These are phyloP conservation scores for Cydia pomonella DNA, from an alignment of 1,140 invertebrate species.

Conservation along the genomic window DNA sequence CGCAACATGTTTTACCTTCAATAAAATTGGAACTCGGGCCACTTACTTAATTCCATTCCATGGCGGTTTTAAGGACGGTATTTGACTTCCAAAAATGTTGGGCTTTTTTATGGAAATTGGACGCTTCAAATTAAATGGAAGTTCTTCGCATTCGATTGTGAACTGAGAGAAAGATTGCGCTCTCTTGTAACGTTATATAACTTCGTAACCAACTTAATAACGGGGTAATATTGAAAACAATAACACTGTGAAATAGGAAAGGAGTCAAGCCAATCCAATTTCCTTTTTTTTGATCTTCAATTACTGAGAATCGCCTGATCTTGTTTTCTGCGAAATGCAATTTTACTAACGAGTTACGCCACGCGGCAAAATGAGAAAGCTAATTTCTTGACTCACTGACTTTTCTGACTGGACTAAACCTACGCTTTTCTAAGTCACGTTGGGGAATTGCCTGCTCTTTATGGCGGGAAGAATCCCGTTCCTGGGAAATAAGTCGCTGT, in stretches of 20 bases:
- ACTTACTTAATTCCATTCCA: neutral
- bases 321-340: constrained; percentile 14
- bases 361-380: constrained; percentile 5
- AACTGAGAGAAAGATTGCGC: neutral
- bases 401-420: constrained; percentile 14
- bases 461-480: neutral
- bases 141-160: neutral
- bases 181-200: constrained; percentile 8
- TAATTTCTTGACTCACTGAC: constrained; percentile 5
- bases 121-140: neutral
- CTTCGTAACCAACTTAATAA: neutral
- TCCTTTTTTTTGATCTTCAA: neutral
- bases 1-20: constrained; percentile 33
- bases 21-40: neutral
- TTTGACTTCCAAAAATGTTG: neutral
- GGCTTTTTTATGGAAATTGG: neutral
- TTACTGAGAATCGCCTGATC: constrained; percentile 5
- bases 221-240: neutral
- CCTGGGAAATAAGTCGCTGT: too few relatives aligned
- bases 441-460: neutral
- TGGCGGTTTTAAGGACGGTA: neutral
- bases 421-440: neutral
- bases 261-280: constrained; percentile 6
- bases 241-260: constrained; percentile 10
- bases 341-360: constrained; percentile 6